Base-by-base conservation (phyloP, 2,888 invertebrate genomes). In the Acanthosepion pharaonis region DNA sequence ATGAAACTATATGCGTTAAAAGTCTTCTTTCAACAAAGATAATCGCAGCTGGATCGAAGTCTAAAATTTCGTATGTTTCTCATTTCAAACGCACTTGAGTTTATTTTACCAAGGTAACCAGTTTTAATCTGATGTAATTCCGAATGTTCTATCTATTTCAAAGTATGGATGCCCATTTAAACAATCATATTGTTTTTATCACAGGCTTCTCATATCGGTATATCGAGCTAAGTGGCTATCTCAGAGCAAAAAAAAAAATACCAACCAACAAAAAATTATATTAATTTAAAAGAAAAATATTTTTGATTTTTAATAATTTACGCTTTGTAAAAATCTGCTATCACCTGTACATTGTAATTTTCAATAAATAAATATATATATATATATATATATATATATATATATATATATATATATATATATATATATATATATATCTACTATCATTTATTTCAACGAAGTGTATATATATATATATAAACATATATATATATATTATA, bases 391-490 rank as follows among this genome's bases (percentile, higher is more conserved):
- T 64, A 6, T 5, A 64, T 64, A 64, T 64, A 28, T 64, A 64
- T 64, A 28, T 64, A 64, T 64, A n/a, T n/a, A 78, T n/a, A 78
- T n/a, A 78, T 78, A 78, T n/a, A 78, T 78, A 78, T n/a, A 78
- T 78, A n/a, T n/a, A 78, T 78, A 78, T n/a, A 78, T 28, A 78
- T n/a, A n/a, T n/a, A 78, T 5, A 33, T 1, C 0, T 33, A 33
- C 33, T 33, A 33, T 33, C 33, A 33, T 33, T 33, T 33, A 33
- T 33, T 33, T 33, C 33, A 1, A 33, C 33, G 33, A 33, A 1
- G 33, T 33, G n/a, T 78, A 78, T 28, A 78, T 78, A 78, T n/a
- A 78, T 78, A 78, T n/a, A 78, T 78, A n/a, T n/a, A n/a, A n/a
- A n/a, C n/a, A 78, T n/a, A 78, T 78, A n/a, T n/a, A 78, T 78